Evolutionary conservation across 1,140 invertebrate species (phyloP), one percentile per base, ranked within the genome.

Genomic region (Cherax destructor): DNA sequence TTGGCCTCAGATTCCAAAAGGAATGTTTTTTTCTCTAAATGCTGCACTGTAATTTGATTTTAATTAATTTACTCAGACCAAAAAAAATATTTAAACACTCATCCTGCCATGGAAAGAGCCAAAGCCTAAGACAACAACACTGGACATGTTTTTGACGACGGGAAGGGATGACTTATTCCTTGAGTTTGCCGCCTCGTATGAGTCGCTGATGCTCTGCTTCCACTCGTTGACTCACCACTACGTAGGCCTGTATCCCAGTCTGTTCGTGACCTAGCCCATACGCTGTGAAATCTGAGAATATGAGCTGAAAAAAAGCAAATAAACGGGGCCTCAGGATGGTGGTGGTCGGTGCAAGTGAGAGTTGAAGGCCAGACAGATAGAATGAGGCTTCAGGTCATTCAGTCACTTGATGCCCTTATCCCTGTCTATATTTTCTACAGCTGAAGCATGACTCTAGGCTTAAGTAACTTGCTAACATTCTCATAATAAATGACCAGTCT

Each of bases 301-400:
- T 77, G 59, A 88, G 91, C 91, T 92, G 91, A 92, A 92, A 92
- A 87, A 92, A 88, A 92, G 91, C 90, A 88, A 76, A 87, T 87
- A 84, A 84, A 84, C 47, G 86, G 79, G 69, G 85, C 79, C 91
- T 88, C 91, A 92, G 86, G 86, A 84, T 83, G 88, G 30, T 91
- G 81, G 74, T 59, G 83, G 69, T 69, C 41, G 59, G 65, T 76
- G 83, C 74, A 85, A 85, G 83, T 59, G 80, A 50, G 74, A 78
- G 74, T 61, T 72, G 74, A 85, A 84, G 83, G n/a, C 88, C 69
- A 91, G 83, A 79, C 30, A 56, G 72, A 91, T 79, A 85, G 76
- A 79, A 74, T 24, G 56, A 91, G 88, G 76, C 47, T 69, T 83
- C 41, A 69, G 81, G 59, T 83, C 24, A 83, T 69, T 49, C 59